These are phyloP conservation scores for Drosophila littoralis DNA, from an alignment of 1,140 invertebrate genomes.

Conservation along the genomic window DNA sequence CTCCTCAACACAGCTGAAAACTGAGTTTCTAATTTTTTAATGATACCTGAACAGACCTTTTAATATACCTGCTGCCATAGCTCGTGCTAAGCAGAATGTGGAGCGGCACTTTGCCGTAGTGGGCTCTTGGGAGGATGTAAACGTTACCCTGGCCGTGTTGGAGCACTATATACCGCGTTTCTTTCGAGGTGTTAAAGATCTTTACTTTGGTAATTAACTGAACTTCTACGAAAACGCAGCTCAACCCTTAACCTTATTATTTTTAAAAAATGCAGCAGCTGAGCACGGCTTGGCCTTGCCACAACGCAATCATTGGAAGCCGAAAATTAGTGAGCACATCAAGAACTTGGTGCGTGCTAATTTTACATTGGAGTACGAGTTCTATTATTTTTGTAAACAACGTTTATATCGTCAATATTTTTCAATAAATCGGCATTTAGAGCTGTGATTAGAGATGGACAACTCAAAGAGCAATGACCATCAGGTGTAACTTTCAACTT, in stretches of 20 bases:
- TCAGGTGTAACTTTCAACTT: no score
- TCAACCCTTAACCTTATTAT: background rate
- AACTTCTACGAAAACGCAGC: background rate
- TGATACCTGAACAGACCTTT: background rate
- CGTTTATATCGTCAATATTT: slow-evolving; percentile 69
- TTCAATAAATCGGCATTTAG: slow-evolving; percentile 54
- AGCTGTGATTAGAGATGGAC: no score
- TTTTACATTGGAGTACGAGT: slow-evolving; percentile 71
- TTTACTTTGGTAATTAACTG: slow-evolving; percentile 90
- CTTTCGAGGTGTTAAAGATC: slow-evolving; percentile 87
- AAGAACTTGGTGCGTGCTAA: slow-evolving; percentile 57
- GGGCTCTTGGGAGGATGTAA: background rate
- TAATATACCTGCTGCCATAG: slow-evolving; percentile 1
- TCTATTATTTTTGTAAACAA: slow-evolving; percentile 74
- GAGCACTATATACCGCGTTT: background rate
- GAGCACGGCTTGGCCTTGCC: slow-evolving; percentile 35
- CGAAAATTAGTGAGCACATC: slow-evolving; percentile 51
- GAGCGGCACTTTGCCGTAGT: background rate
- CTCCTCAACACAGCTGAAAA: background rate
- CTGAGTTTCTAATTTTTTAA: background rate
- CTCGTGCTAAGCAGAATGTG: slow-evolving; percentile 1
- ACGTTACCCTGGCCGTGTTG: background rate
- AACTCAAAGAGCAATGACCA: no score
- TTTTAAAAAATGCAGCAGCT: slow-evolving; percentile 31
- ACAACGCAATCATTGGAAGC: slow-evolving; percentile 65